Conservation (phyloP, 2,888 invertebrate species). For the Nomada lathburiana region DNA sequence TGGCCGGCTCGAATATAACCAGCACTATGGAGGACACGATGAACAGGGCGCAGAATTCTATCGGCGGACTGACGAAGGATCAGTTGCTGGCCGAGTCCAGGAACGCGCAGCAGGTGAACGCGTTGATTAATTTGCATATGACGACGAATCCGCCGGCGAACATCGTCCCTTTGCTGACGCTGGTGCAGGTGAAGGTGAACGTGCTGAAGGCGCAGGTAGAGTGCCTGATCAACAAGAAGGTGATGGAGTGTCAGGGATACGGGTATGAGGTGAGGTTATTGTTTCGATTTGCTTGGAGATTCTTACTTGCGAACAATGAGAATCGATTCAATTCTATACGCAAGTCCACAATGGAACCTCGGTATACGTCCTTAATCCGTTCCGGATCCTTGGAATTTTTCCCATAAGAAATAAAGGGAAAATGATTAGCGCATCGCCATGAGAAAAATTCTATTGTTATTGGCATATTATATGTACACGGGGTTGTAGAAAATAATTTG, state of each 20-base stretch:
- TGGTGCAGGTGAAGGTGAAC: slow-evolving; percentile 80
- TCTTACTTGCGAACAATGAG: too few relatives aligned
- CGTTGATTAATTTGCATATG: slow-evolving; percentile 80
- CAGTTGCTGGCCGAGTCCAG: slow-evolving; percentile 78
- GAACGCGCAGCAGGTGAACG: slow-evolving; percentile 77
- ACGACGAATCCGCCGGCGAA: slow-evolving; percentile 74
- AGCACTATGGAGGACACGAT: slow-evolving; percentile 78
- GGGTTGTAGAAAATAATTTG: too few relatives aligned
- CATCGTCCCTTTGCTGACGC: slow-evolving; percentile 78
- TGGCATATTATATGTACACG: too few relatives aligned
- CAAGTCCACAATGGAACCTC: too few relatives aligned
- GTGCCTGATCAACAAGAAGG: slow-evolving; percentile 70
- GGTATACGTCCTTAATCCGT: too few relatives aligned
- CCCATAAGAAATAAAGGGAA: too few relatives aligned
- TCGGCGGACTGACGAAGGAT: slow-evolving; percentile 74
- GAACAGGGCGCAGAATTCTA: slow-evolving; percentile 73
- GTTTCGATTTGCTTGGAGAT: neutral
- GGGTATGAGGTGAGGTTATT: slow-evolving; percentile 61
- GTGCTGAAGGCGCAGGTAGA: slow-evolving; percentile 78
- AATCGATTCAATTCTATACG: too few relatives aligned
- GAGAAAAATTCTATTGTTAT: too few relatives aligned
- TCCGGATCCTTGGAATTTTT: too few relatives aligned
- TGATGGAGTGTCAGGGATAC: slow-evolving; percentile 77
- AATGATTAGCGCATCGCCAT: too few relatives aligned
- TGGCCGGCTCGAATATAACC: slow-evolving; percentile 78